Conservation (phyloP, 2,113 vertebrate genomes). For the Oreotrochilus melanogaster region DNA sequence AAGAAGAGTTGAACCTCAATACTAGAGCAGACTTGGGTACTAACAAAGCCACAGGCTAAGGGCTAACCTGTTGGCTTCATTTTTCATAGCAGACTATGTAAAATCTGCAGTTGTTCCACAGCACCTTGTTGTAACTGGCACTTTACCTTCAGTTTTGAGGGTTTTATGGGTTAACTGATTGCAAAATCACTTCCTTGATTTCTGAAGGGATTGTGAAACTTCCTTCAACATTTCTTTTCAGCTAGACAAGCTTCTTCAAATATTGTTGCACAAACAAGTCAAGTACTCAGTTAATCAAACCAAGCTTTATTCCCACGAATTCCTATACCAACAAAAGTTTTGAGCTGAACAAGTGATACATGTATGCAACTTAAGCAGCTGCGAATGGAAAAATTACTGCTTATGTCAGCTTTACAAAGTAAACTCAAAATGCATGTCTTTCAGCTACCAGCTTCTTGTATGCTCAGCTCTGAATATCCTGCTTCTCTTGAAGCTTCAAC, state of each 20-base stretch:
- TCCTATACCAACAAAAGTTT: background rate
- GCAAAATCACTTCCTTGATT: background rate
- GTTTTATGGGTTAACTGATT: accelerated
- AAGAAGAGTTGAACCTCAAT: background rate
- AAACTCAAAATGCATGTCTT: background rate
- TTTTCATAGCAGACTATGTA: background rate
- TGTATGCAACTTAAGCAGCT: background rate
- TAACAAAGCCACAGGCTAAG: background rate
- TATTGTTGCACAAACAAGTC: background rate
- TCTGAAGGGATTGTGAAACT: background rate
- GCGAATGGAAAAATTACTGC: background rate
- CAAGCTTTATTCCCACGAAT: slow-evolving; percentile 44
- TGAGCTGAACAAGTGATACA: background rate
- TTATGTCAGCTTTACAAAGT: background rate
- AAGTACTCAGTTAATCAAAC: background rate
- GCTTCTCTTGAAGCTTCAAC: slow-evolving; percentile 56
- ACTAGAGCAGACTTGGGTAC: background rate
- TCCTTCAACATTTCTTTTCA: background rate
- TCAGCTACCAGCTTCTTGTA: background rate
- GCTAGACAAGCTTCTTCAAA: background rate
- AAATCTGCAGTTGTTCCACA: background rate
- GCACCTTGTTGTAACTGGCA: background rate
- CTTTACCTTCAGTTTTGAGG: background rate
- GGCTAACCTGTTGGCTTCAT: background rate
- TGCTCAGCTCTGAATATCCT: background rate